These are phyloP conservation scores for Halcyon badia DNA, from an alignment of 2,797 vertebrate species.

Conservation along the genomic window DNA sequence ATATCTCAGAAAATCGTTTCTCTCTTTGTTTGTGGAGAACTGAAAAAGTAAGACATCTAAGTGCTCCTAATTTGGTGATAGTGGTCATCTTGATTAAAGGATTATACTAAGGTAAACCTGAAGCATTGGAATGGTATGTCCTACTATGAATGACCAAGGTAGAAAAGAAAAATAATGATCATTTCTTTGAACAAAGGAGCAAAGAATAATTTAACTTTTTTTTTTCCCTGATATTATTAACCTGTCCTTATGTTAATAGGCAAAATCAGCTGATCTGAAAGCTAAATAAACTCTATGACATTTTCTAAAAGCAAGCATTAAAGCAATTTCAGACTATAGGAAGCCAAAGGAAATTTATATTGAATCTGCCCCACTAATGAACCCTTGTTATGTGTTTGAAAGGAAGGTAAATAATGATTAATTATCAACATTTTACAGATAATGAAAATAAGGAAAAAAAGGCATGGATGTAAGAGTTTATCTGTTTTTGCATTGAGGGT, in stretches of 20 bases:
- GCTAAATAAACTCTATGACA: background rate
- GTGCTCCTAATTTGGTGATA: background rate
- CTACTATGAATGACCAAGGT: background rate
- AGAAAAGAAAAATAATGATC: background rate
- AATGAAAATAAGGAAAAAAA: background rate
- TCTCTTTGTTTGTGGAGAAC: background rate
- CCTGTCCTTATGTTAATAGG: background rate
- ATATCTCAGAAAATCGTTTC: background rate
- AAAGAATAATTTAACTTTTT: background rate
- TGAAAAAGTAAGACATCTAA: background rate
- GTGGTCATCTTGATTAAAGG: background rate
- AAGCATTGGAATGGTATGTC: background rate
- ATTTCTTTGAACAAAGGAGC: background rate
- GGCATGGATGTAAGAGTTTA: background rate
- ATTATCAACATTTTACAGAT: background rate
- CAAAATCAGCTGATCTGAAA: background rate
- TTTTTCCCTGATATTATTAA: background rate
- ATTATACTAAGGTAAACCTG: background rate
- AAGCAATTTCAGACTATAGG: background rate
- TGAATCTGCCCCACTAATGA: background rate
- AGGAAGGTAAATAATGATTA: background rate
- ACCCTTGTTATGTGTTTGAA: background rate
- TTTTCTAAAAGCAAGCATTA: background rate
- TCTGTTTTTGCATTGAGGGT: background rate
- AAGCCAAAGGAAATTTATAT: background rate